A percentile compares a stretch with the other conserved stretches of the same genome.
Conservation (phyloP, 2,797 vertebrate genomes). For the Menidia menidia region DNA sequence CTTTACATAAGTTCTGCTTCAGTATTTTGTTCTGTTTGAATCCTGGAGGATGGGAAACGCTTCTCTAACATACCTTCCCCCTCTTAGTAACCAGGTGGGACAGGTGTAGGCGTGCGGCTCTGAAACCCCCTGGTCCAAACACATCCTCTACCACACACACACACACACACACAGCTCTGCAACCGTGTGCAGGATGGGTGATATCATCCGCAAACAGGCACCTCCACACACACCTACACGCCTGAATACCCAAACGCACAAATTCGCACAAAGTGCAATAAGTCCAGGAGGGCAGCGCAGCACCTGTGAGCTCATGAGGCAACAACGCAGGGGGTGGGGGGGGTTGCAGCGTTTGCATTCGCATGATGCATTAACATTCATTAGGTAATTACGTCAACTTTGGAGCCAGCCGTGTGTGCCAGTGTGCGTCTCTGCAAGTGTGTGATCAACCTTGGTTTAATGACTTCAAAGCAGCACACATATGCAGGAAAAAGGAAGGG, state of each 20-base stretch:
- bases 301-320: conserved; percentile 47
- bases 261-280: conserved; percentile 9
- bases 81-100: conserved; percentile 28
- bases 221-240: conserved; percentile 68
- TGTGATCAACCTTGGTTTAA: neutral
- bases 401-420: conserved; percentile 19
- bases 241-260: conserved; percentile 25
- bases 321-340: conserved; percentile 22
- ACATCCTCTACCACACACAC: conserved; percentile 37
- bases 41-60: conserved; percentile 34
- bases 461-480: neutral
- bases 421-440: conserved; percentile 4
- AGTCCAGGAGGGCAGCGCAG: conserved; percentile 50
- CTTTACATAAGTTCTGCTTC: conserved; percentile 15
- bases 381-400: conserved; percentile 42
- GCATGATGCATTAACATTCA: conserved; percentile 64
- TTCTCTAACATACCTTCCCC: conserved; percentile 26
- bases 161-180: conserved; percentile 23
- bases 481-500: conserved; percentile 3
- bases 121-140: conserved; percentile 40
- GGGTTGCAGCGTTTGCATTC: conserved; percentile 63
- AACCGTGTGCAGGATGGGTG: conserved; percentile 62
- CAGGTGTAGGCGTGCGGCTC: conserved; percentile 60
- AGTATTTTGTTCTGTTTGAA: neutral
- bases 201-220: conserved; percentile 66